phyloP scores from a whole-genome alignment of 2,888 invertebrate species.

The Folsomia candida region DNA sequence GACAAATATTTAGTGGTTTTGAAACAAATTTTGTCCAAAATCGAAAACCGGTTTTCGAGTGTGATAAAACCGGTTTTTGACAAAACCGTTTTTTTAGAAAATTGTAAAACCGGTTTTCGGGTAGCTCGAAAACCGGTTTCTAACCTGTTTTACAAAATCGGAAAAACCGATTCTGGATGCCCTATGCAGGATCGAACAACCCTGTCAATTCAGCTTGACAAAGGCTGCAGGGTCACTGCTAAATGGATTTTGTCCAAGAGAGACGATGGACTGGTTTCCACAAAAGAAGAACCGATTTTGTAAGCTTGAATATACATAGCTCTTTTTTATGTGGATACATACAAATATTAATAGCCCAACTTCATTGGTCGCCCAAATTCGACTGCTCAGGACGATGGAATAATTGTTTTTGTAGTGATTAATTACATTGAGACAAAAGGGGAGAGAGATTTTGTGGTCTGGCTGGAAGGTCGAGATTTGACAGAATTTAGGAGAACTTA shows the following conservation, averaged over 20 bases:
- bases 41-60: too few species aligned
- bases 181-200: conserved; percentile 15
- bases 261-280: conserved; percentile 9
- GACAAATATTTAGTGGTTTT: too few species aligned
- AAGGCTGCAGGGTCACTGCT: conserved; percentile 3
- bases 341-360: conserved; percentile 9
- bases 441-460: conserved; percentile 50
- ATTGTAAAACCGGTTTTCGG: too few species aligned
- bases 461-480: conserved; percentile 54
- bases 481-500: conserved; percentile 53
- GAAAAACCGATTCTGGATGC: too few species aligned
- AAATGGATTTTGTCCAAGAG: conserved; percentile 8
- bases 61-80: too few species aligned
- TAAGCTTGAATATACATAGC: too few species aligned
- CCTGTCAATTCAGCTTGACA: conserved; percentile 8
- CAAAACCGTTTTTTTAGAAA: too few species aligned
- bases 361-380: conserved; percentile 18
- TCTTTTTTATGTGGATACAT: conserved; percentile 3
- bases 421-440: conserved; percentile 1
- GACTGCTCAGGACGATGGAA: conserved; percentile 31
- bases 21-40: too few species aligned
- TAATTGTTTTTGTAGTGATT: conserved; percentile 7
- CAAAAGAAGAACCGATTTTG: conserved; percentile 12
- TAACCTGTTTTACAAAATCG: too few species aligned
- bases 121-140: too few species aligned